Evolutionary conservation across 2,113 vertebrate genomes (phyloP).

Genomic region (Pygoscelis antarcticus): DNA sequence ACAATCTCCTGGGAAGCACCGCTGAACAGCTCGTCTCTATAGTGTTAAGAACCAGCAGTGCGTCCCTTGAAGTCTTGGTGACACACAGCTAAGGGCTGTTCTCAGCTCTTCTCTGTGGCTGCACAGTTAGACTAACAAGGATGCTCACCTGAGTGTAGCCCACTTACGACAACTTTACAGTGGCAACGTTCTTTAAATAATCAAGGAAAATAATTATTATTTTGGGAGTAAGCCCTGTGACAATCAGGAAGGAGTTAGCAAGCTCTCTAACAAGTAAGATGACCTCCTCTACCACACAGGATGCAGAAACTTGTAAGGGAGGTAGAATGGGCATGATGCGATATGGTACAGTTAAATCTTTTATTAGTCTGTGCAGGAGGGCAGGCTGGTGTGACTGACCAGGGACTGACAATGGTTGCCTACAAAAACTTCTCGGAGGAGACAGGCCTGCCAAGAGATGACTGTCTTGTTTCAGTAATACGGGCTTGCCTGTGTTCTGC

Average conservation of each 20-base stretch:
- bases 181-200: neutral
- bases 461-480: neutral
- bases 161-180: neutral
- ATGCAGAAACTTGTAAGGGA: neutral
- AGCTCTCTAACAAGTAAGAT: neutral
- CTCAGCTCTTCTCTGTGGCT: neutral
- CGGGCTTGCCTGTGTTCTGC: neutral
- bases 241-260: neutral
- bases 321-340: neutral
- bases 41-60: neutral
- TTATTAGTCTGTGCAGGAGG: neutral
- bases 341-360: neutral
- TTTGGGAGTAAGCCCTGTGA: neutral
- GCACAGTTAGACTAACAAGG: neutral
- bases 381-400: neutral
- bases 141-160: neutral
- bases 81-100: neutral
- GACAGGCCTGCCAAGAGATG: neutral
- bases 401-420: neutral
- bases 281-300: neutral
- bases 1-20: neutral
- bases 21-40: neutral
- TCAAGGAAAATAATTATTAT: neutral
- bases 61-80: neutral
- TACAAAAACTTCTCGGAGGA: neutral